Conservation (phyloP, 2,888 invertebrate species). For the Cephus sareptanus region DNA sequence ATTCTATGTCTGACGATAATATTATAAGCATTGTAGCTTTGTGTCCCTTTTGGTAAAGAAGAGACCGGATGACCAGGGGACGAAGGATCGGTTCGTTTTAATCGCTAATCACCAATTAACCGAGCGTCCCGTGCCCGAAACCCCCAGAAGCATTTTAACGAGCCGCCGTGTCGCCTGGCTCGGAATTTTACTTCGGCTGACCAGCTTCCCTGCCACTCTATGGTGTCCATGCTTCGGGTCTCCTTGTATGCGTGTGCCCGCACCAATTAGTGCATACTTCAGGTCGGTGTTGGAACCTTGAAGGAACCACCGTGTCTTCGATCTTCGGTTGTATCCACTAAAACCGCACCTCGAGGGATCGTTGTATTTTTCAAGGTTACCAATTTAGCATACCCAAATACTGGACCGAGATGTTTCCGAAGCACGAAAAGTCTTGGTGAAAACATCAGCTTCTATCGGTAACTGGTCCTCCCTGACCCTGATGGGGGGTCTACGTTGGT, state of each 20-base stretch:
- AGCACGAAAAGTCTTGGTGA: background rate
- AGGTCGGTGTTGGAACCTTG: constrained; percentile 19
- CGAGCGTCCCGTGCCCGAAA: constrained; percentile 62
- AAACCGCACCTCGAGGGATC: background rate
- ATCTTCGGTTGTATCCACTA: constrained; percentile 3
- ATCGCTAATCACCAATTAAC: constrained; percentile 67
- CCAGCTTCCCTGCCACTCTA: constrained; percentile 23
- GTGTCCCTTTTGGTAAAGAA: constrained; percentile 27
- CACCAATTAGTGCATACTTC: constrained; percentile 66
- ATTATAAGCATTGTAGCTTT: constrained; percentile 37
- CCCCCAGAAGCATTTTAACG: constrained; percentile 66
- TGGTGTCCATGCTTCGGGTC: constrained; percentile 22
- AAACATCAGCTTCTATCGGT: background rate
- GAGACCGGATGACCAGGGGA: constrained; percentile 33
- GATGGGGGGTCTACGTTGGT: background rate
- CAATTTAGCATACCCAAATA: constrained; percentile 35
- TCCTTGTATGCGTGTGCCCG: constrained; percentile 47
- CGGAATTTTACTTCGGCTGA: constrained; percentile 61
- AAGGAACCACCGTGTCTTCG: constrained; percentile 6
- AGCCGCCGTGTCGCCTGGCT: constrained; percentile 62
- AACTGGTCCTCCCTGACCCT: background rate
- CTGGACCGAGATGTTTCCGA: constrained; percentile 23
- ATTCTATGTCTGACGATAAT: constrained; percentile 41
- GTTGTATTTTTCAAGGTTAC: constrained; percentile 16
- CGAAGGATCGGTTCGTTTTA: constrained; percentile 62